phyloP scores from a whole-genome alignment of 2,888 invertebrate genomes.

The Hirudinaria manillensis region DNA sequence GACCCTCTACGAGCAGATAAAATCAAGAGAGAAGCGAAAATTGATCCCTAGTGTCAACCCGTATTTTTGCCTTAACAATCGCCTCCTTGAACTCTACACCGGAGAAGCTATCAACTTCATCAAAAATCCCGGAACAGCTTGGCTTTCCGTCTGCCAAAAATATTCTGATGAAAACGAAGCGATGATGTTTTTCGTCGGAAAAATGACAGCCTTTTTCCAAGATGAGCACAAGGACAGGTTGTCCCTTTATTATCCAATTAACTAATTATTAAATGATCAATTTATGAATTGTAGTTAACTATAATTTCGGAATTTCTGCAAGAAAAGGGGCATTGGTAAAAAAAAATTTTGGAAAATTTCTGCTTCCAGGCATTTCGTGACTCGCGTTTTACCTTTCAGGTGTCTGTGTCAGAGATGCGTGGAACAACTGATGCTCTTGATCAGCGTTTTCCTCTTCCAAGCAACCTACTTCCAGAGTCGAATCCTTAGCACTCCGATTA shows the following conservation, averaged over 20 bases:
- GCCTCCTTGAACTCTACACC: background rate
- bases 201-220: constrained; percentile 15
- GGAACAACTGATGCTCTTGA: background rate
- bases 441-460: constrained; percentile 14
- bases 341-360: background rate
- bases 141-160: constrained; percentile 3
- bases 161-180: background rate
- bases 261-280: background rate
- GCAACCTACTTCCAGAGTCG: background rate
- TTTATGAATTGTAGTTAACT: background rate
- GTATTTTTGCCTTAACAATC: no score
- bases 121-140: constrained; percentile 3
- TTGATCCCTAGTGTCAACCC: background rate
- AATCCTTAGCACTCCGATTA: background rate
- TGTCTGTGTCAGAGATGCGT: constrained; percentile 14
- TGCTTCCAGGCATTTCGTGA: background rate
- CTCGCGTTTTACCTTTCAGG: background rate
- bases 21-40: background rate
- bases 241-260: background rate
- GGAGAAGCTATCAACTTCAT: background rate
- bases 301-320: no score
- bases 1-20: no score
- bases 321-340: background rate
- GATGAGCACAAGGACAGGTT: constrained; percentile 3
- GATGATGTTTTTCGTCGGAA: constrained; percentile 14